A percentile compares a stretch with the other conserved stretches of the same genome.
Evolutionary conservation across 1,140 invertebrate genomes (phyloP).

Genomic region (Ceratosolen solmsi): DNA sequence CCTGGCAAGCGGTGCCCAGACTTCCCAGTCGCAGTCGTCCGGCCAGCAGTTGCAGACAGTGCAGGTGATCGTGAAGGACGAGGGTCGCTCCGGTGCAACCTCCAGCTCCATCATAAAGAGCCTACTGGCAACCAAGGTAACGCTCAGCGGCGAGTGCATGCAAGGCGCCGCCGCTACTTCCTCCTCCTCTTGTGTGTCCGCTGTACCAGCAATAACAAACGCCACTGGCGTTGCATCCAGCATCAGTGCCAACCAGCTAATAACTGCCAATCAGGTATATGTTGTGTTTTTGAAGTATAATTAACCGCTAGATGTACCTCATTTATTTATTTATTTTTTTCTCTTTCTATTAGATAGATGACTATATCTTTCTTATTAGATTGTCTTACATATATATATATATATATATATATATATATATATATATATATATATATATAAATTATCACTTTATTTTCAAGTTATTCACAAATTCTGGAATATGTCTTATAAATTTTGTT

Average conservation of each 20-base stretch:
- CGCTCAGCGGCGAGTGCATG: conserved; percentile 76
- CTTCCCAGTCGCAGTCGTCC: conserved; percentile 48
- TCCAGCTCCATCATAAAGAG: conserved; percentile 86
- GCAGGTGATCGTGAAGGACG: conserved; percentile 69
- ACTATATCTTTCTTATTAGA: no score
- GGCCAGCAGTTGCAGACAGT: conserved; percentile 56
- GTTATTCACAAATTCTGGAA: no score
- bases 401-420: no score
- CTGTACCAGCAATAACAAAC: conserved; percentile 73
- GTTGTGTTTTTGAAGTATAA: conserved; percentile 53
- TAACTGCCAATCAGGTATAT: conserved; percentile 73
- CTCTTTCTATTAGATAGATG: no score
- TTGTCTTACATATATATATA: no score
- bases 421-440: no score
- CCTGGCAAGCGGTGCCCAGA: conserved; percentile 72
- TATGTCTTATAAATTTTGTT: no score
- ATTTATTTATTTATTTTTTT: no score
- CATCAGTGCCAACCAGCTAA: conserved; percentile 75
- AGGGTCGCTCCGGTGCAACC: conserved; percentile 62
- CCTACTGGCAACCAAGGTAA: conserved; percentile 89
- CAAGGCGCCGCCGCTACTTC: conserved; percentile 63
- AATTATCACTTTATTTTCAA: no score
- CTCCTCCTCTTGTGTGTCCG: conserved; percentile 70
- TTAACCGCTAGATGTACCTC: conserved; percentile 37
- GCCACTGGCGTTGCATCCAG: conserved; percentile 73